These are phyloP conservation scores for Drosophila takahashii DNA, from an alignment of 1,140 invertebrate species.

Conservation along the genomic window DNA sequence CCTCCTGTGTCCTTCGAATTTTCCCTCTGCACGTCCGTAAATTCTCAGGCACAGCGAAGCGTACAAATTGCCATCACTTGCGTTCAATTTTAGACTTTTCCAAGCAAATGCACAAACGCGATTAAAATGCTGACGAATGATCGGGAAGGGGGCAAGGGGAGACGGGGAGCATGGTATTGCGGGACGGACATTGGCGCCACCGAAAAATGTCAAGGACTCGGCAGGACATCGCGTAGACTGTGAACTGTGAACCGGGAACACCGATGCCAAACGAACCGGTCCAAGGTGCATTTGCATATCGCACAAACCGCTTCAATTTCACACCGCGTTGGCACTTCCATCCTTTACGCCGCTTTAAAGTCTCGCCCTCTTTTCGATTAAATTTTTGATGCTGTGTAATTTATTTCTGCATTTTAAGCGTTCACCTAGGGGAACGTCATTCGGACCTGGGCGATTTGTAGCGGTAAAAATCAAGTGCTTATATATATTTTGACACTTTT, in stretches of 20 bases:
- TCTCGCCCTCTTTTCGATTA: not conserved
- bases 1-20: not conserved
- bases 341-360: slow-evolving; percentile 11
- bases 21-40: slow-evolving; percentile 18
- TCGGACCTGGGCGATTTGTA: not conserved
- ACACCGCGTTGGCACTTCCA: slow-evolving; percentile 56
- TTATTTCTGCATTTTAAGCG: slow-evolving; percentile 1
- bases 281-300: slow-evolving; percentile 66
- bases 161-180: not conserved
- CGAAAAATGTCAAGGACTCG: slow-evolving; percentile 73
- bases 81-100: slow-evolving; percentile 84
- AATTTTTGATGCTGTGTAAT: slow-evolving; percentile 7
- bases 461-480: not conserved
- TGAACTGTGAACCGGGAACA: slow-evolving; percentile 43
- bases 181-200: slow-evolving; percentile 23
- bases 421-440: not conserved
- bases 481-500: too few relatives aligned
- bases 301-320: slow-evolving; percentile 67
- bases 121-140: slow-evolving; percentile 81
- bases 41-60: slow-evolving; percentile 60
- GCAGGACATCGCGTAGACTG: slow-evolving; percentile 34
- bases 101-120: slow-evolving; percentile 82
- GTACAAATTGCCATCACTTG: slow-evolving; percentile 82
- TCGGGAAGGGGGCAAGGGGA: not conserved
- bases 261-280: slow-evolving; percentile 28